Conservation (phyloP, 1,140 invertebrate genomes). For the Zaprionus nigranus region DNA sequence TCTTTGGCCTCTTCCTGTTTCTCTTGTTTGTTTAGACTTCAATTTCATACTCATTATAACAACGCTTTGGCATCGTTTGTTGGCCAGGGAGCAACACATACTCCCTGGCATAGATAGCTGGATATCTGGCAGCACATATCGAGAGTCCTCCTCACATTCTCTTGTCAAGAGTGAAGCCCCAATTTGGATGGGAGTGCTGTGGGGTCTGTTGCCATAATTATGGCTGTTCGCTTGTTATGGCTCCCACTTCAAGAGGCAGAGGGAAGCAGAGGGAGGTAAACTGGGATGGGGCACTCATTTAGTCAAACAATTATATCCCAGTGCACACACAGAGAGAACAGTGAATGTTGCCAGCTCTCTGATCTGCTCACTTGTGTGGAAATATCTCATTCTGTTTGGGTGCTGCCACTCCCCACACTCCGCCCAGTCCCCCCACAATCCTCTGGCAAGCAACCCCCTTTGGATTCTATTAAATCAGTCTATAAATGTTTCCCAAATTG, state of each 20-base stretch:
- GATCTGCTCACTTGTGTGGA: slow-evolving; percentile 74
- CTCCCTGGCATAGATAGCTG: slow-evolving; percentile 20
- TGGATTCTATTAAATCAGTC: slow-evolving; percentile 77
- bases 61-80: slow-evolving; percentile 42
- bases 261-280: neutral
- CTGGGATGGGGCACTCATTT: slow-evolving; percentile 62
- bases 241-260: neutral
- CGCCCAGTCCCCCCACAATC: neutral
- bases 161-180: slow-evolving; percentile 29
- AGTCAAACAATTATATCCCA: slow-evolving; percentile 80
- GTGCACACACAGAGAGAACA: slow-evolving; percentile 59
- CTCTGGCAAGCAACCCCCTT: slow-evolving; percentile 7
- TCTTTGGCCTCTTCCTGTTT: slow-evolving; percentile 2
- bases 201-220: slow-evolving; percentile 71
- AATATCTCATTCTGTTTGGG: slow-evolving; percentile 73
- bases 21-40: slow-evolving; percentile 73
- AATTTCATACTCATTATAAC: slow-evolving; percentile 71
- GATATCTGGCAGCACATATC: slow-evolving; percentile 31
- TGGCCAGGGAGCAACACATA: slow-evolving; percentile 1
- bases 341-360: slow-evolving; percentile 38
- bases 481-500: slow-evolving; percentile 78
- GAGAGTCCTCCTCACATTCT: slow-evolving; percentile 1
- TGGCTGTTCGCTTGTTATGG: slow-evolving; percentile 53
- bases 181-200: slow-evolving; percentile 25
- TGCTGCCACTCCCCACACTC: neutral